Percentiles rank a stretch among this genome's conserved stretches.
Conservation (phyloP, 2,888 invertebrate species). For the Tolmerus cingulatus region DNA sequence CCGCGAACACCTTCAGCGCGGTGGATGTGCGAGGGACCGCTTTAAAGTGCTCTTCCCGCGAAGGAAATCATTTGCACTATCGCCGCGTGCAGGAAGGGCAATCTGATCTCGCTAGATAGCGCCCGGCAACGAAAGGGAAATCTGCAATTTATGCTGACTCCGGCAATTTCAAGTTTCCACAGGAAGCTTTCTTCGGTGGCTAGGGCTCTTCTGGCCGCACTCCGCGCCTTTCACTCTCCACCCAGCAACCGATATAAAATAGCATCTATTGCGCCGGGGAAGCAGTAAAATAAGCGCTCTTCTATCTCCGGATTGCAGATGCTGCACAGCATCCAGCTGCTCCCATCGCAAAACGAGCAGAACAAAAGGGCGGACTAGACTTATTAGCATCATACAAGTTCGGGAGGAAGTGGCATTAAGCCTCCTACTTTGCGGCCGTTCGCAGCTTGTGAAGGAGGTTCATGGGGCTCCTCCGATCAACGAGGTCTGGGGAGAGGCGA, state of each 20-base stretch:
- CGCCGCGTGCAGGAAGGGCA: background rate
- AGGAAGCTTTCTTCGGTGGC: background rate
- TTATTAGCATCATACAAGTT: background rate
- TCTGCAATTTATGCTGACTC: background rate
- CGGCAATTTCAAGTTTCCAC: background rate
- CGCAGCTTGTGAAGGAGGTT: background rate
- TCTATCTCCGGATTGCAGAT: background rate
- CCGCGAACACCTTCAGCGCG: background rate
- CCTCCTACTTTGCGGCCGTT: background rate
- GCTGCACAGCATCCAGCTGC: background rate
- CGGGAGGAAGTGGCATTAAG: background rate
- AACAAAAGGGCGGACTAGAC: background rate
- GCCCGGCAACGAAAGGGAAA: background rate
- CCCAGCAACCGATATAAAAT: background rate
- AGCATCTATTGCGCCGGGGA: background rate
- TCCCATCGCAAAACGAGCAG: background rate
- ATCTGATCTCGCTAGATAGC: background rate
- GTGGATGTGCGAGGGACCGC: background rate
- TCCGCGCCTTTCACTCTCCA: background rate
- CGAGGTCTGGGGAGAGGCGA: background rate
- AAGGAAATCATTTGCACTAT: background rate
- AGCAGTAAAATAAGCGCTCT: background rate
- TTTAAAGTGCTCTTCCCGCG: background rate
- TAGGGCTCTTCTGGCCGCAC: background rate
- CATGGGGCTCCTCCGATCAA: background rate